A percentile compares a stretch with the other conserved stretches of the same genome.
These are phyloP conservation scores for Reticulitermes speratus DNA, from an alignment of 1,140 invertebrate genomes.

Conservation along the genomic window DNA sequence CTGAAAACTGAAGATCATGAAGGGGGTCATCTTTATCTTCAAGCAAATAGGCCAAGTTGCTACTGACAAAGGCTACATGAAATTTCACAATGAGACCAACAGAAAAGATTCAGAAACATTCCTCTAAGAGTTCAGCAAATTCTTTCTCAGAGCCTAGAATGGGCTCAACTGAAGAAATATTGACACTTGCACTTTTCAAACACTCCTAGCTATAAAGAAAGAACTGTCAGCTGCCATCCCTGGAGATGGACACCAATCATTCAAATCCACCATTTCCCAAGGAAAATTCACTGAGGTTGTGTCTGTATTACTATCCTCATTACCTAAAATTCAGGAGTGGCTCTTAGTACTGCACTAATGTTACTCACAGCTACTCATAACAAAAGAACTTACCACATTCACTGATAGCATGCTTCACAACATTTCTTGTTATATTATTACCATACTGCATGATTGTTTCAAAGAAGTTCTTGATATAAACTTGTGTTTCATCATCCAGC, in stretches of 20 bases:
- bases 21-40: too few relatives aligned
- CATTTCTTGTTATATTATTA: background rate
- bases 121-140: too few relatives aligned
- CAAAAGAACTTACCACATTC: background rate
- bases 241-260: too few relatives aligned
- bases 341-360: background rate
- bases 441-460: background rate
- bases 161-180: too few relatives aligned
- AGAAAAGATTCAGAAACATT: too few relatives aligned
- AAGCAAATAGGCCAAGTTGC: too few relatives aligned
- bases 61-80: too few relatives aligned
- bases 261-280: background rate
- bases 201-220: too few relatives aligned
- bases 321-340: background rate
- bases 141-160: too few relatives aligned
- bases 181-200: background rate
- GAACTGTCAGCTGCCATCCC: too few relatives aligned
- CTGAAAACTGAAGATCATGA: too few relatives aligned
- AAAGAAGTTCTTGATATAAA: slow-evolving; percentile 3
- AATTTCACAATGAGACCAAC: too few relatives aligned
- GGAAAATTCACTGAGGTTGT: background rate
- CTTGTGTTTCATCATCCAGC: background rate
- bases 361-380: background rate
- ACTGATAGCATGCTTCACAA: background rate
- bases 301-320: background rate